Conservation (phyloP, 2,888 invertebrate species). For the Aproaerema taeniolella region DNA sequence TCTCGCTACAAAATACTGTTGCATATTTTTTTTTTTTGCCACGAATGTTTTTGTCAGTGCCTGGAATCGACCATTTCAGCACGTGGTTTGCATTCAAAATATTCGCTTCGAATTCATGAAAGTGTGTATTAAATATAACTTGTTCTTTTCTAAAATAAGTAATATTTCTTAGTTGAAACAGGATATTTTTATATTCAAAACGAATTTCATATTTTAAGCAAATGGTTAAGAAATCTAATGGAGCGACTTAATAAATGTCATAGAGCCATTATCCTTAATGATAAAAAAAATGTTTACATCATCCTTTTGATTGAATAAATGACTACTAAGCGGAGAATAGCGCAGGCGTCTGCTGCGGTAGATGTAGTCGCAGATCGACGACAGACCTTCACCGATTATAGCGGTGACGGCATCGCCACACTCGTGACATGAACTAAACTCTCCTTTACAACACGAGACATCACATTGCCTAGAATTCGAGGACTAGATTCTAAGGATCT, state of each 20-base stretch:
- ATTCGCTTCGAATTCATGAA: background rate
- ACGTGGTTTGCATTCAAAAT: constrained; percentile 10
- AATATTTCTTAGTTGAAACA: too few relatives aligned
- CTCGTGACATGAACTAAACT: too few relatives aligned
- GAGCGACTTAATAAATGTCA: too few relatives aligned
- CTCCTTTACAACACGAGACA: too few relatives aligned
- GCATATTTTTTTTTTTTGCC: too few relatives aligned
- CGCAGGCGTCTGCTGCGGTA: constrained; percentile 30
- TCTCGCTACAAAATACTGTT: too few relatives aligned
- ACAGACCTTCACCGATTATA: constrained; percentile 63
- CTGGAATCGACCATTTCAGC: constrained; percentile 3
- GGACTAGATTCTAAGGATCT: too few relatives aligned
- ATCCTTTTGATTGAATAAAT: constrained; percentile 32
- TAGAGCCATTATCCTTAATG: too few relatives aligned
- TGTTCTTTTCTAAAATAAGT: background rate
- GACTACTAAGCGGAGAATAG: constrained; percentile 24
- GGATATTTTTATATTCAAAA: too few relatives aligned
- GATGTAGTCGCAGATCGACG: constrained; percentile 40
- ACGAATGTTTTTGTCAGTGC: background rate
- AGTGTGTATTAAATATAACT: background rate
- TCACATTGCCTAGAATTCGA: too few relatives aligned
- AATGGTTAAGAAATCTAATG: too few relatives aligned
- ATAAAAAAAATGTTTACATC: constrained; percentile 31
- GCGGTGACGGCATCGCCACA: constrained; percentile 64
- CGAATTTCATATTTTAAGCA: too few relatives aligned